phyloP scores from a whole-genome alignment of 2,113 vertebrate species.

The Chinchilla lanigera region DNA sequence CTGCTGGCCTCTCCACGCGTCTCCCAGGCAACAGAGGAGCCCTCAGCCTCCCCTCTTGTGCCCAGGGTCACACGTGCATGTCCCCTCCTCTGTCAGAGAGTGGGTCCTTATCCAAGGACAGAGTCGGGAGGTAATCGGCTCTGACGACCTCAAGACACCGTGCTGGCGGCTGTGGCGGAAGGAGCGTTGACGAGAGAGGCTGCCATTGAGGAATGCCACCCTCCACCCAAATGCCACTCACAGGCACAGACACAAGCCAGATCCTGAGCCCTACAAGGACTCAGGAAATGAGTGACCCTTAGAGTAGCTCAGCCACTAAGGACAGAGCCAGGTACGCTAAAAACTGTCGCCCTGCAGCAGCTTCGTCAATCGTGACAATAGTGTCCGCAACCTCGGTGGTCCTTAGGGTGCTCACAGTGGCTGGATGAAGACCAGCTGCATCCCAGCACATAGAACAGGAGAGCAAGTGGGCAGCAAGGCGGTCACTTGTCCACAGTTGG shows the following conservation, averaged over 20 bases:
- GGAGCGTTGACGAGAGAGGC: fast-evolving
- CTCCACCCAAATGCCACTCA: neutral
- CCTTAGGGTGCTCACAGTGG: neutral
- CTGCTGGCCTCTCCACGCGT: neutral
- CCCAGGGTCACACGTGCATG: fast-evolving
- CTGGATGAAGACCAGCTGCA: neutral
- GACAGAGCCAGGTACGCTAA: fast-evolving
- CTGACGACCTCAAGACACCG: neutral
- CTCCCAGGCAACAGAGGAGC: neutral
- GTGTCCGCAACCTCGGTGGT: neutral
- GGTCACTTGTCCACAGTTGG: neutral
- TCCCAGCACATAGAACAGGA: neutral
- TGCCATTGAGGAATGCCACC: neutral
- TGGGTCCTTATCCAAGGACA: neutral
- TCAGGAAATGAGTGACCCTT: fast-evolving
- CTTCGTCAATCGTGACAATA: neutral
- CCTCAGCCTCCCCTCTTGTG: fast-evolving
- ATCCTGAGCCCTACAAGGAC: fast-evolving
- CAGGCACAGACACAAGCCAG: neutral
- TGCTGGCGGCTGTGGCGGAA: fast-evolving
- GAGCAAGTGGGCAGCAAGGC: neutral
- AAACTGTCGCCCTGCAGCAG: neutral
- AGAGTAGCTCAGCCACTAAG: neutral
- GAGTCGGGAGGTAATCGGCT: neutral
- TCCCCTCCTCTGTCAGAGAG: neutral